phyloP scores from a whole-genome alignment of 2,888 invertebrate genomes.

The Drosophila leonis region DNA sequence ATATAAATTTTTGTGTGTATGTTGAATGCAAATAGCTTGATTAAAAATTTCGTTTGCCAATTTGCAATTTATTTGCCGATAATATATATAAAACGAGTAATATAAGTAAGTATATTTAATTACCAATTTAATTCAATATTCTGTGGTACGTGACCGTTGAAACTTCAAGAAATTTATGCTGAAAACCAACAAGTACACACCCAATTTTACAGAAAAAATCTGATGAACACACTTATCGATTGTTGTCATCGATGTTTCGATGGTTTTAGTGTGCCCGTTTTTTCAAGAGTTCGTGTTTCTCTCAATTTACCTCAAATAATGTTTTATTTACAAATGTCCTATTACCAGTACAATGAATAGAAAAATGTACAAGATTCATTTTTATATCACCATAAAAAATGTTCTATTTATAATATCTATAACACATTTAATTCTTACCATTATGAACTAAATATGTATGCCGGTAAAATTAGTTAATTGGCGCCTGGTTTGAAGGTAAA shows the following conservation, averaged over 20 bases:
- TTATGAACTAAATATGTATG: background rate
- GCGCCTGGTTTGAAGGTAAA: background rate
- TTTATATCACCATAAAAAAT: too few species aligned
- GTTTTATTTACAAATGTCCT: background rate
- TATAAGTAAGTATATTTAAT: background rate
- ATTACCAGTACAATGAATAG: too few species aligned
- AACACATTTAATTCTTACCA: background rate
- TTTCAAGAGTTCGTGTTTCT: background rate
- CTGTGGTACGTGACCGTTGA: slow-evolving; percentile 27
- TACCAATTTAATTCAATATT: slow-evolving; percentile 12
- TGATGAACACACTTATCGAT: slow-evolving; percentile 38
- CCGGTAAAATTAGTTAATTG: background rate
- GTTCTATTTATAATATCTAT: too few species aligned
- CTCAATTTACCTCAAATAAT: background rate
- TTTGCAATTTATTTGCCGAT: too few species aligned
- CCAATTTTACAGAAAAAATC: slow-evolving; percentile 48
- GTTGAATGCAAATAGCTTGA: background rate
- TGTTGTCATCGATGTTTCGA: slow-evolving; percentile 18
- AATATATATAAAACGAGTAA: background rate
- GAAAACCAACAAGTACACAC: slow-evolving; percentile 37
- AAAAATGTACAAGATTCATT: too few species aligned
- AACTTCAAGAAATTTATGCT: slow-evolving; percentile 23
- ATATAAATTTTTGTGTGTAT: slow-evolving; percentile 9
- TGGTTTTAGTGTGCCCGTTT: slow-evolving; percentile 27
- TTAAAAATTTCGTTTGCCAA: background rate